Evolutionary conservation across 2,113 vertebrate genomes (phyloP).

Genomic region (Scalopus aquaticus): DNA sequence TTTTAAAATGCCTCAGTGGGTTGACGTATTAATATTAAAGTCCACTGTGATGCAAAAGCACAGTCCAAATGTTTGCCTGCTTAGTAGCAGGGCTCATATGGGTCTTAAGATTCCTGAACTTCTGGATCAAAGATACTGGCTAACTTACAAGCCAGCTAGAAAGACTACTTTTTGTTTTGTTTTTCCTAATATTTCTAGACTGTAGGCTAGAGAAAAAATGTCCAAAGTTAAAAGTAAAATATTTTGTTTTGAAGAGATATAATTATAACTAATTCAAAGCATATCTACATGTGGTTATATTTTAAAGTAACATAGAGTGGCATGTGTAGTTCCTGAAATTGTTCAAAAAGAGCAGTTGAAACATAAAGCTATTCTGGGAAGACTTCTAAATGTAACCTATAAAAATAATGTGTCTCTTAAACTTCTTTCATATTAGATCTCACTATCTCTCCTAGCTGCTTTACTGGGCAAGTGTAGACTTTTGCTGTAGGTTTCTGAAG

Average conservation of each 20-base stretch:
- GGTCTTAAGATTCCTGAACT: not conserved
- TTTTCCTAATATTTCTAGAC: not conserved
- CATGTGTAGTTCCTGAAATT: not conserved
- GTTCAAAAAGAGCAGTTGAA: not conserved
- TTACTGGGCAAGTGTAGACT: not conserved
- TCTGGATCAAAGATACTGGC: not conserved
- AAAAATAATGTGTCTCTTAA: not conserved
- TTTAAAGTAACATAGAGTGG: not conserved
- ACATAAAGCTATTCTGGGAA: not conserved
- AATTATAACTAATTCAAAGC: not conserved
- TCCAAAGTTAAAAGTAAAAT: not conserved
- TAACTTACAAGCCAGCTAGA: not conserved
- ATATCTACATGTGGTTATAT: not conserved
- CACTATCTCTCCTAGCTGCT: not conserved
- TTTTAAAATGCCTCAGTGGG: not conserved
- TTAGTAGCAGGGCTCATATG: not conserved
- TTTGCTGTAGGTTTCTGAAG: not conserved
- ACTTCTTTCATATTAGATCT: not conserved
- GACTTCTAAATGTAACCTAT: not conserved
- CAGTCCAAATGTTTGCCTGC: not conserved
- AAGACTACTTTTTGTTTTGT: not conserved
- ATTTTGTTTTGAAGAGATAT: not conserved
- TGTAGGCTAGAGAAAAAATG: not conserved
- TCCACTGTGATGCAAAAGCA: not conserved
- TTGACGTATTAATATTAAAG: not conserved